phyloP scores from a whole-genome alignment of 2,113 vertebrate genomes.

The Ibidorhyncha struthersii region DNA sequence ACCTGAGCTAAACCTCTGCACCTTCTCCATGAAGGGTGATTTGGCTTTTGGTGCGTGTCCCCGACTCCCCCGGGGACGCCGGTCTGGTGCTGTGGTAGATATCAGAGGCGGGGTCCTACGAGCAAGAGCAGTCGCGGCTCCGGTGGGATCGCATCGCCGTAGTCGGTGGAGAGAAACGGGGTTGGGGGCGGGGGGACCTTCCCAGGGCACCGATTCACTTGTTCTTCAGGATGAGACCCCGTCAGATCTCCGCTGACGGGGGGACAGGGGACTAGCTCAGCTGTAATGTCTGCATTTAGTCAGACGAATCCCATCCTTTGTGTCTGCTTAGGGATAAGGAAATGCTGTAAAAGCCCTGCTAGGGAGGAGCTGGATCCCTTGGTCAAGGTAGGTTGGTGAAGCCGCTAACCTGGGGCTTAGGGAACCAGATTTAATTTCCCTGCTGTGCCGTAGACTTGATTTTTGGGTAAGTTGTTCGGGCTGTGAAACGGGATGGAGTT shows the following conservation, averaged over 20 bases:
- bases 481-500: neutral
- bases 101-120: neutral
- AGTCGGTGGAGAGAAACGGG: neutral
- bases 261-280: neutral
- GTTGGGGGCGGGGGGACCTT: neutral
- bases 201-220: accelerated
- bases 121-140: neutral
- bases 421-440: neutral
- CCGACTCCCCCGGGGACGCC: neutral
- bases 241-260: neutral
- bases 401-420: neutral
- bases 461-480: neutral
- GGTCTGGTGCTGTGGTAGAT: too few relatives aligned
- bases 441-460: accelerated
- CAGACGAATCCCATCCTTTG: neutral
- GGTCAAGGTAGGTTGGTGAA: neutral
- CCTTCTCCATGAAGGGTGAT: accelerated
- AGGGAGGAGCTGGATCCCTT: neutral
- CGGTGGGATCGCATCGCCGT: neutral
- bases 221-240: neutral
- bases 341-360: neutral
- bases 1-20: neutral
- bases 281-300: neutral
- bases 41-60: neutral
- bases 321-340: neutral